Evolutionary conservation across 2,888 invertebrate genomes (phyloP), one percentile per base, ranked within the genome.

Genomic region (Ferrisia virgata): DNA sequence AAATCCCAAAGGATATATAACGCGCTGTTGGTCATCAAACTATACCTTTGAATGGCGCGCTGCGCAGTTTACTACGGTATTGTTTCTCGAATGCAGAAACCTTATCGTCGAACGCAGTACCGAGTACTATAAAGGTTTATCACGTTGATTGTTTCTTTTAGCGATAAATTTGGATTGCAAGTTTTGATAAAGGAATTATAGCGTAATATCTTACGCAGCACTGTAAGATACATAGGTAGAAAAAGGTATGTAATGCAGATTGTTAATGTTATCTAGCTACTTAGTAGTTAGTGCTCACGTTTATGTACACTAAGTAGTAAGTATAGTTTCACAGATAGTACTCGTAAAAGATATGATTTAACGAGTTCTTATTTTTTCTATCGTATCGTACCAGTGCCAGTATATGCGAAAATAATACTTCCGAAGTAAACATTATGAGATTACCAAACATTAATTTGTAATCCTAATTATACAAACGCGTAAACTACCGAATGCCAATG

Each of bases 1-100:
- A 18, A 76, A 76, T 76, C 72, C 72, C 72, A 18, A 9, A 33
- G 72, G 72, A 76, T 33, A 76, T 76, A 76, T 76, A 76, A 76
- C 72, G 36, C 33, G 18, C 72, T 28, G 72, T 36, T 76, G 72
- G 72, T 76, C 36, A 76, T 33, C 72, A 76, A 76, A 18, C 33
- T 18, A n/a, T n/a, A 76, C 72, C 72, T 76, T 76, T 36, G 72
- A 36, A 76, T 36, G 36, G 18, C 9, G 36, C 18, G 2, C 33
- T 76, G 33, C 72, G 36, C 9, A 25, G 64, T 13, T 28, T 58
- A 25, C 39, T 58, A 25, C 25, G 4, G 47, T 47, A 58, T 64
- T 64, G 64, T 64, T 64, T 64, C 28, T 64, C 28, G 64, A 28
- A 64, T 64, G 25, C 58, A 28, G 64, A 28, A 18, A 18, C 72